Conservation (phyloP, 2,113 vertebrate species). For the Cardinalis cardinalis region DNA sequence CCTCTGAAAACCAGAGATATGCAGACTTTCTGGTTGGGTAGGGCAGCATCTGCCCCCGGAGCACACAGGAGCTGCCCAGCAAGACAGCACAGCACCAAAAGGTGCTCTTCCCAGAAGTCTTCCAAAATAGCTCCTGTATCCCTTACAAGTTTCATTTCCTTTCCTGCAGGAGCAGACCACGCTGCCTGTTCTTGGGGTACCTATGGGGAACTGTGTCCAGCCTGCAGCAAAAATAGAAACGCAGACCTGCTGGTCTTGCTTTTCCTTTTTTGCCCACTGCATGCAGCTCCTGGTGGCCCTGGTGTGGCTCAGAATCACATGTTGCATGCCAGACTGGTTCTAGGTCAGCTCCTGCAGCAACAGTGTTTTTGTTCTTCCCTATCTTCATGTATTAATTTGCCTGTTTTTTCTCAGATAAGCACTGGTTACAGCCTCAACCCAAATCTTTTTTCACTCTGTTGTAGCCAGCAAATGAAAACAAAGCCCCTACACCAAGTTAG, state of each 20-base stretch:
- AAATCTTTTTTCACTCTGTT: neutral
- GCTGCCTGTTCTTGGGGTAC: rapidly evolving
- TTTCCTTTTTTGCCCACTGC: neutral
- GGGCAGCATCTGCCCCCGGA: neutral
- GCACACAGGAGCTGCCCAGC: neutral
- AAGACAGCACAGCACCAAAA: neutral
- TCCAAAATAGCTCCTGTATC: neutral
- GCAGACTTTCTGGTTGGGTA: neutral
- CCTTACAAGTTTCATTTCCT: neutral
- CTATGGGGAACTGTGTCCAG: rapidly evolving
- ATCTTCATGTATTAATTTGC: neutral
- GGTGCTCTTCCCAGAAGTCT: neutral
- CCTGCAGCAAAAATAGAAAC: rapidly evolving
- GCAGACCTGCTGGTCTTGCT: neutral
- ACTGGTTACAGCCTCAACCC: neutral
- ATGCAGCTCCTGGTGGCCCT: neutral
- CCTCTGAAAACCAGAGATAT: neutral
- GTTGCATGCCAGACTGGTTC: neutral
- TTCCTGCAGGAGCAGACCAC: neutral
- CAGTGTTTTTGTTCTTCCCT: neutral
- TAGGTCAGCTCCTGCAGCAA: neutral
- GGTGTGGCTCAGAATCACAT: neutral
- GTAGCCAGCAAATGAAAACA: neutral
- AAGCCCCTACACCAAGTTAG: neutral
- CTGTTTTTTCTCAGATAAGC: neutral